Base-by-base conservation (phyloP, 2,113 vertebrate genomes). In the Ia io region DNA sequence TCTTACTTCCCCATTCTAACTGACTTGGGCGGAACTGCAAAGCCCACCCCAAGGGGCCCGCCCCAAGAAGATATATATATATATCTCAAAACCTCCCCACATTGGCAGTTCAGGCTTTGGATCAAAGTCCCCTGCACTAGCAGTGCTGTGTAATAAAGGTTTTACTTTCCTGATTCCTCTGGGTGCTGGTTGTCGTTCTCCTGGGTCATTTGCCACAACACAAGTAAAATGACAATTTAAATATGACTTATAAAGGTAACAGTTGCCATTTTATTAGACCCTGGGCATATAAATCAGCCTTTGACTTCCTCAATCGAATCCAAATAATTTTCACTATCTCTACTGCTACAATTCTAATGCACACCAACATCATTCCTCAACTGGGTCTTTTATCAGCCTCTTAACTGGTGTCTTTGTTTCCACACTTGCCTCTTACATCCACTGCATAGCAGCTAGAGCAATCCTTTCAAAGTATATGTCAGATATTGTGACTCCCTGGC, bases 171-270 rank as follows among this genome's bases (percentile, higher is more conserved):
- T 59, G 23, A 59, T 59, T 25, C 56, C 23, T 59, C 23, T 59
- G 56, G 56, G 23, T 23, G 56, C 23, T 23, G 8, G 22, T 3
- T 59, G 23, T 59, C 23, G 0, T 59, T 25, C 56, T 59, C 3
- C 56, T 59, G 56, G 23, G 22, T 59, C 56, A 59, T 59, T 59
- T 2, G 9, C 23, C 56, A 59, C 56, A 59, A 59, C 22, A 59
- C 70, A 95, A 94, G 10, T 22, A 84, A 97, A 86, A 40, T 67
- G 25, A 61, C 47, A 92, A 73, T 67, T 91, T 93, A 78, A 91
- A 84, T 76, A 84, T 79, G n/a, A 67, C n/a, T 51, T 83, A 8
- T 13, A 93, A 89, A 85, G 9, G 20, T 69, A 94, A 79, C 1
- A 18, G 10, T 30, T 95, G 42, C 47, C 30, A 88, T 92, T 88